Percentiles rank a stretch among this genome's conserved stretches.
phyloP scores from a whole-genome alignment of 2,797 vertebrate species.

The Alcedo atthis region DNA sequence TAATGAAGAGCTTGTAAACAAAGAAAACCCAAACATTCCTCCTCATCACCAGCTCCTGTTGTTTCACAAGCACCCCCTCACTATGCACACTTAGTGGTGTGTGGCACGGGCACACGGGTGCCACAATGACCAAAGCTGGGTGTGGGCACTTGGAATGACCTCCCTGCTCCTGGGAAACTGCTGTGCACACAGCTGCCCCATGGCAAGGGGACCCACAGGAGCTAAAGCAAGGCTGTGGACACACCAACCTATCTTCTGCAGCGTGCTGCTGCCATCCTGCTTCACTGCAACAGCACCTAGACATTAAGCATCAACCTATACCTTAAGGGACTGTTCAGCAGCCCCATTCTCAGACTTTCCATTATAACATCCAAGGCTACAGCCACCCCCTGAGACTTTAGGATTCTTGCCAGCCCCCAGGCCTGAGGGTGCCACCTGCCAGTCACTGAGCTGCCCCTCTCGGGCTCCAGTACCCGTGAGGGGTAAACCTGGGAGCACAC shows the following conservation, averaged over 20 bases:
- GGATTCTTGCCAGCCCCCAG: neutral
- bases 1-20: neutral
- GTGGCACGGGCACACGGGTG: no score
- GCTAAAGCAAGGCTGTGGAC: no score
- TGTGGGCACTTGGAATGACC: rapidly evolving
- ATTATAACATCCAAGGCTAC: neutral
- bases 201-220: neutral
- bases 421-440: no score
- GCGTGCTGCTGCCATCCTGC: no score
- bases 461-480: rapidly evolving
- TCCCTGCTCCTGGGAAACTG: rapidly evolving
- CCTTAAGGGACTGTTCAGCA: neutral
- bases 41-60: neutral
- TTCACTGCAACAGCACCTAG: rapidly evolving
- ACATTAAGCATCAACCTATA: no score
- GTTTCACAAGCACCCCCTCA: neutral
- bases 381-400: neutral
- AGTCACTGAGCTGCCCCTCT: no score
- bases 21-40: neutral
- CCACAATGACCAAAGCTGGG: rapidly evolving
- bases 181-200: neutral
- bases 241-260: no score
- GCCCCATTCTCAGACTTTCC: neutral
- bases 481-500: neutral
- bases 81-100: neutral